Conservation (phyloP, 2,797 vertebrate genomes). For the Sparus aurata region DNA sequence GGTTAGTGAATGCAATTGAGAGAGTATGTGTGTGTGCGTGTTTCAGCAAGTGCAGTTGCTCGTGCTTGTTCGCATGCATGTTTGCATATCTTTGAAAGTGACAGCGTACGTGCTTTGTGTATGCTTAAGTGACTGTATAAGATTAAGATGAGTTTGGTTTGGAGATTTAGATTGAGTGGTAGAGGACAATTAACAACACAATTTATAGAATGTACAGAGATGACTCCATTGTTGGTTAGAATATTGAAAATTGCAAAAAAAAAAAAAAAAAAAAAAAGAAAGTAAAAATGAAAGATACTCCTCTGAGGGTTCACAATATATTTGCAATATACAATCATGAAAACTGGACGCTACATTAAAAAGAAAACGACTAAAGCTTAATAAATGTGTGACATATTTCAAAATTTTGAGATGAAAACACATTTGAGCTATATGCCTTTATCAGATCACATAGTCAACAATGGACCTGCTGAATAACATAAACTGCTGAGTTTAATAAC, state of each 20-base stretch:
- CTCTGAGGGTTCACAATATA: neutral
- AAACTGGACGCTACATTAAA: neutral
- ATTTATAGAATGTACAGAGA: neutral
- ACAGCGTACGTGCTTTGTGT: conserved; percentile 35
- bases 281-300: neutral
- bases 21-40: conserved; percentile 18
- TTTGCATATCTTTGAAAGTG: conserved; percentile 53
- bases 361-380: neutral
- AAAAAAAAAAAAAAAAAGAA: neutral
- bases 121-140: conserved; percentile 18
- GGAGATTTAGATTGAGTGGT: conserved; percentile 3
- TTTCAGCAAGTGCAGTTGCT: conserved; percentile 23
- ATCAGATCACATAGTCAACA: conserved; percentile 22
- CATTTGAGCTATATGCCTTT: neutral
- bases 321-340: neutral
- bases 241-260: neutral
- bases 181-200: conserved; percentile 11
- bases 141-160: conserved; percentile 15
- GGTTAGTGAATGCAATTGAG: conserved; percentile 44
- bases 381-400: neutral
- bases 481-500: conserved; percentile 1
- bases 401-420: neutral
- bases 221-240: neutral
- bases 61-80: conserved; percentile 47
- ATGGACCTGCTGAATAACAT: neutral